Evolutionary conservation across 2,797 vertebrate species (phyloP), one percentile per base, ranked within the genome.

Genomic region (Halcyon chelicuti): DNA sequence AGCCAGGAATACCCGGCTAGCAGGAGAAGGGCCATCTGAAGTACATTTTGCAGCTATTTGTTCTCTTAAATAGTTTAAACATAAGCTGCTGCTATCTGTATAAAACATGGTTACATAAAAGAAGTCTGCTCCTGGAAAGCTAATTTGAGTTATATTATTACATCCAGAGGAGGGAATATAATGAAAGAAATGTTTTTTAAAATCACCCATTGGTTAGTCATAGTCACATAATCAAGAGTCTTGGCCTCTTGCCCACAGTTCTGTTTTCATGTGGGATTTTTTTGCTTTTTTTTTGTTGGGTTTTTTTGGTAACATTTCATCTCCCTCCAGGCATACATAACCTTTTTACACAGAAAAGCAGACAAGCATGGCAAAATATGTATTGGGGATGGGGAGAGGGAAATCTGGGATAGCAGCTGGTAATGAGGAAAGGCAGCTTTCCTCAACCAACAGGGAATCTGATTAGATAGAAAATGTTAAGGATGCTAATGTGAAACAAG

Each of bases 1-100:
- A 88, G 95, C 63, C 82, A 76, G 76, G 67, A 88, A 37, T 26
- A 13, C 29, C 0, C 40, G 55, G 76, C 60, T 52, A 21, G 47
- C 75, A 86, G 73, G 60, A 92, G 81, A 88, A 83, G 76, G 96
- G 88, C 95, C 91, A 78, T 54, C 91, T 86, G 73, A 95, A 94
- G 89, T 84, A 46, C 89, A 67, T 94, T 90, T 88, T 94, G 80
- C 86, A 94, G 87, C 95, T 93, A 85, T 96, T 97, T 97, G 96
- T 97, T 96, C 94, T 97, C 91, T 94, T 97, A 96, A 97, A 97
- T 96, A 95, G 92, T 97, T 97, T 95, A 97, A 96, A 75, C 74
- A 33, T 85, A 90, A 92, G 90, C 86, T 95, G 88, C 87, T 89
- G 70, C 93, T 96, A 18, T 95, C 92, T 88, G 75, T 92, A 71